These are phyloP conservation scores for Drosophila eugracilis DNA, from an alignment of 1,140 invertebrate genomes.

Conservation along the genomic window DNA sequence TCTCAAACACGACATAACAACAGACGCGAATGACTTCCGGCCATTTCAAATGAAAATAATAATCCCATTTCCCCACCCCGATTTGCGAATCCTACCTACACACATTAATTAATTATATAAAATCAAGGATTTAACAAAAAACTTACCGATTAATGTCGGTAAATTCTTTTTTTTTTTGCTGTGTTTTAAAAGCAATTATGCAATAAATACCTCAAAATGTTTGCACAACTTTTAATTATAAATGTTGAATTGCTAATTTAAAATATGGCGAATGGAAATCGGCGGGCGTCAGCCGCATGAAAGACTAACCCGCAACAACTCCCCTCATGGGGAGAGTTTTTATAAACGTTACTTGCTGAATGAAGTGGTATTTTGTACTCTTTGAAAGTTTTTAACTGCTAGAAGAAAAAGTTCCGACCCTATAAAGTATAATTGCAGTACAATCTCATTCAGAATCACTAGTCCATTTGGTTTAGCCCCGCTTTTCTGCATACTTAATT, in stretches of 20 bases:
- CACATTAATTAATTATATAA: slow-evolving; percentile 2
- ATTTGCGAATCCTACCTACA: neutral
- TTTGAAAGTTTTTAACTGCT: no score
- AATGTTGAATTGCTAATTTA: slow-evolving; percentile 35
- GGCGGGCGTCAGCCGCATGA: neutral
- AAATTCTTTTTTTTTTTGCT: slow-evolving; percentile 11
- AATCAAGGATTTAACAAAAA: slow-evolving; percentile 5
- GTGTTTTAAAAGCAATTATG: slow-evolving; percentile 33
- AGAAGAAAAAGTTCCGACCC: no score
- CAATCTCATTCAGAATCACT: no score
- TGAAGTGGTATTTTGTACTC: neutral
- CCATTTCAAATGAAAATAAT: slow-evolving; percentile 42
- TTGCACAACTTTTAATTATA: slow-evolving; percentile 42
- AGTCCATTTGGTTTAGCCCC: no score
- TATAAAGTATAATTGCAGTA: no score
- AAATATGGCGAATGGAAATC: slow-evolving; percentile 15
- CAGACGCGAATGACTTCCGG: slow-evolving; percentile 61
- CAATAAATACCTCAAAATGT: slow-evolving; percentile 41
- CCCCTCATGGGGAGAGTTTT: no score
- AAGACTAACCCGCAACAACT: neutral
- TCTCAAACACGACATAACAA: slow-evolving; percentile 37
- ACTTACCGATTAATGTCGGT: slow-evolving; percentile 21
- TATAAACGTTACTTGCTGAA: neutral
- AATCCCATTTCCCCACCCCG: slow-evolving; percentile 24
- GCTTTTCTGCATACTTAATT: no score